These are phyloP conservation scores for Chaetodon auriga DNA, from an alignment of 2,113 vertebrate species.

Conservation along the genomic window DNA sequence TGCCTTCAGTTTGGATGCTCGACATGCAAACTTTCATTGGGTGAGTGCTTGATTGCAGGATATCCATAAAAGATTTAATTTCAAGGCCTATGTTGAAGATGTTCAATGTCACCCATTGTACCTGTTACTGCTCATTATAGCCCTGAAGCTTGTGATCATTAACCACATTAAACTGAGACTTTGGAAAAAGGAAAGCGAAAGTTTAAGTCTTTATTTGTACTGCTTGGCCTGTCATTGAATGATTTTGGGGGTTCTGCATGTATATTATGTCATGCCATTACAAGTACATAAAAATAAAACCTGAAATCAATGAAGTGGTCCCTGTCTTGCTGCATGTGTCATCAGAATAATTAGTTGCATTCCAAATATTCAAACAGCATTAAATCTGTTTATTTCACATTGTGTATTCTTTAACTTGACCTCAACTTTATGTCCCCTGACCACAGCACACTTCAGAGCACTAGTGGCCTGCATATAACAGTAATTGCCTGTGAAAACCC, in stretches of 20 bases:
- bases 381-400: slow-evolving; percentile 19
- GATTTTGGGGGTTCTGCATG: neutral
- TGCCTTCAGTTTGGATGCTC: neutral
- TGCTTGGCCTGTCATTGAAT: neutral
- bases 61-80: slow-evolving; percentile 18
- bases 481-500: slow-evolving; percentile 49
- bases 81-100: neutral
- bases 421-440: slow-evolving; percentile 40
- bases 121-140: neutral
- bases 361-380: slow-evolving; percentile 22
- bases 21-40: slow-evolving; percentile 16
- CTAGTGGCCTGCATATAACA: slow-evolving; percentile 29
- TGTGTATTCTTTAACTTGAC: slow-evolving; percentile 44
- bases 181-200: neutral
- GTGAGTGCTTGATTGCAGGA: slow-evolving; percentile 37
- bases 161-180: neutral
- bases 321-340: neutral
- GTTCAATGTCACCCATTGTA: neutral
- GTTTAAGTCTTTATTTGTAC: neutral
- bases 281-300: neutral
- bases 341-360: neutral
- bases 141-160: slow-evolving; percentile 20
- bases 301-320: neutral
- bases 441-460: slow-evolving; percentile 56
- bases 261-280: neutral